These are phyloP conservation scores for Oxygymnocypris stewartii DNA, from an alignment of 2,113 vertebrate genomes.

Conservation along the genomic window DNA sequence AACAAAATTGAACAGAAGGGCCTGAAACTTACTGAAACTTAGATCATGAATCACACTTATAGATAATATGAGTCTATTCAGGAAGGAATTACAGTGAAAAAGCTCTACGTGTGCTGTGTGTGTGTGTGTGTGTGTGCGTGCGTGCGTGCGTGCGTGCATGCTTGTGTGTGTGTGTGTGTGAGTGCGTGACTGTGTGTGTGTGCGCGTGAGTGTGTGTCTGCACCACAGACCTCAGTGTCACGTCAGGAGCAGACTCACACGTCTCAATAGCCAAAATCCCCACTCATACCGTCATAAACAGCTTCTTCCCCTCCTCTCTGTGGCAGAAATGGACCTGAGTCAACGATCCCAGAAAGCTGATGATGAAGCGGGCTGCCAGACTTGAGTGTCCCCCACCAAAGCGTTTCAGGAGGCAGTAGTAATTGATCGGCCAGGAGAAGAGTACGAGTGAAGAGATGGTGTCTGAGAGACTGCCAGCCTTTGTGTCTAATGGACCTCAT, in stretches of 20 bases:
- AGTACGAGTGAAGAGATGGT: conserved; percentile 54
- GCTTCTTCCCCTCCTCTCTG: conserved; percentile 26
- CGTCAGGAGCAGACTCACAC: conserved; percentile 21
- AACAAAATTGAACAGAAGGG: not conserved
- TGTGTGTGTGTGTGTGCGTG: too few relatives aligned
- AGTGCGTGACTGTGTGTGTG: conserved; percentile 45
- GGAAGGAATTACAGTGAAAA: not conserved
- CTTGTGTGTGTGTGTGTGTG: not conserved
- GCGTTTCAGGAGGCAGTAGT: conserved; percentile 49
- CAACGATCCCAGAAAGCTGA: conserved; percentile 50
- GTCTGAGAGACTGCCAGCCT: conserved; percentile 50
- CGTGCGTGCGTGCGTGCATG: too few relatives aligned
- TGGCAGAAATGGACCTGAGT: conserved; percentile 52
- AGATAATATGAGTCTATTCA: conserved; percentile 14
- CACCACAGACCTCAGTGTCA: not conserved
- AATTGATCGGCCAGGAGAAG: conserved; percentile 58
- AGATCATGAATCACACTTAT: not conserved
- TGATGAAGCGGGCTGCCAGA: conserved; percentile 52
- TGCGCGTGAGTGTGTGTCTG: not conserved
- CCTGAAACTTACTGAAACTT: not conserved
- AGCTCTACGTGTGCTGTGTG: not conserved
- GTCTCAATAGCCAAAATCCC: not conserved
- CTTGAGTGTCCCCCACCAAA: conserved; percentile 55
- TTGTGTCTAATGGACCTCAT: conserved; percentile 43
- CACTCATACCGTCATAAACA: conserved; percentile 33